phyloP scores from a whole-genome alignment of 53 echinoderm and acorn worm species.

The Temnopleurus reevesii region DNA sequence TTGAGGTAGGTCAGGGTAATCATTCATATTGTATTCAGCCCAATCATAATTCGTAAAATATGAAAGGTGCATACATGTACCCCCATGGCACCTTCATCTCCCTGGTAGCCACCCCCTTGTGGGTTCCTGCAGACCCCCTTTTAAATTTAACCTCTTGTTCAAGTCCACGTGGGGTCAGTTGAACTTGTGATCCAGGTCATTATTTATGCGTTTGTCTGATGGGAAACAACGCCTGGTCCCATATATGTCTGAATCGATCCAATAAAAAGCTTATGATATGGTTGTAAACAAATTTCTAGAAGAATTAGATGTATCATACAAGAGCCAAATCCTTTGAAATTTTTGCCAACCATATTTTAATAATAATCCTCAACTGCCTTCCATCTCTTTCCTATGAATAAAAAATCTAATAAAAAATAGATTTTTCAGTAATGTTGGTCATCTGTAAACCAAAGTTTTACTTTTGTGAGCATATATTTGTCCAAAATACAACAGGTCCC shows the following conservation, averaged over 20 bases:
- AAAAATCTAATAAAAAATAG: no score
- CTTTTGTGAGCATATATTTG: no score
- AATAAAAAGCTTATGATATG: not conserved
- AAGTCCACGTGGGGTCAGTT: conserved; percentile 34
- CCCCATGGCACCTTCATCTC: not conserved
- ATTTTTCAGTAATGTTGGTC: no score
- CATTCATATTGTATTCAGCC: not conserved
- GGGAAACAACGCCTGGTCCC: not conserved
- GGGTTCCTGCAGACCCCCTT: not conserved
- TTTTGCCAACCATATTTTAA: no score
- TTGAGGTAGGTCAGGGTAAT: not conserved
- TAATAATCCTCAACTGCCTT: no score
- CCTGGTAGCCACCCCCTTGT: not conserved
- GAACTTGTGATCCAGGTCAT: no score
- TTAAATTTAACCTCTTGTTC: not conserved
- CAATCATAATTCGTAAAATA: not conserved
- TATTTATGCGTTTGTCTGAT: not conserved
- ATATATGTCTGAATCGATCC: not conserved
- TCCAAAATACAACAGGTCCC: no score
- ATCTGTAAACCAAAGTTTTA: no score
- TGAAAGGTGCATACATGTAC: conserved; percentile 12
- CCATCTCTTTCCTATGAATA: no score
- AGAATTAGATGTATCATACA: no score
- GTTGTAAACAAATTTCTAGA: no score
- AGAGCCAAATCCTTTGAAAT: no score